Base-by-base conservation (phyloP, 2,797 vertebrate species). In the Xenentodon cancila region DNA sequence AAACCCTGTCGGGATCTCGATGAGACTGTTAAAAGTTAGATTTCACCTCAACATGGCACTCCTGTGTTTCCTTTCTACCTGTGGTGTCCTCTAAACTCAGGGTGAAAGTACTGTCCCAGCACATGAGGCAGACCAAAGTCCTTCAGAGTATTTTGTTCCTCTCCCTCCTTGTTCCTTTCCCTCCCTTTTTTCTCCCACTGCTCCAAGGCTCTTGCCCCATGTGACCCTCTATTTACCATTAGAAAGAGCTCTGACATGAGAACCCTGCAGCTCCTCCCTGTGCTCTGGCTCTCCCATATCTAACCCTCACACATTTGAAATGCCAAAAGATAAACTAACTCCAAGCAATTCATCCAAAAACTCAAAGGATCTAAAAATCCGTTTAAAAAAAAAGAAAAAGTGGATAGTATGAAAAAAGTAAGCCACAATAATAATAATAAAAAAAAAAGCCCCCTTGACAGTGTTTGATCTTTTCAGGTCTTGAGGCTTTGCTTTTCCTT, bases 171-270 rank as follows among this genome's bases (percentile, higher is more conserved):
- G 53, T 81, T 76, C 25, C 59, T 79, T 83, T 84, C 64, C 78
- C 84, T 85, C 84, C 76, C 74, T 77, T 82, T 69, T 56, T 21
- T 47, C 79, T 25, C 42, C 45, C 58, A 55, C 66, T 56, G 66
- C 74, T 69, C 50, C 54, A 79, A 78, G 60, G 73, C 61, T 72
- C 55, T 59, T 75, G 76, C 70, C 74, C 84, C 89, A 87, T 76
- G 82, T 89, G 87, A 89, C 84, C 62, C 37, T 72, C 47, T 85
- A 65, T 86, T 88, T 91, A 89, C 80, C 80, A 87, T 87, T 78
- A 70, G 73, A 84, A 84, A 44, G 70, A 57, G 51, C 44, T 73
- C 69, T 60, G 57, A 77, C 64, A 82, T 44, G 73, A 60, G 62
- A 67, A 11, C 30, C 47, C 68, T 53, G 48, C 25, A 25, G 74